phyloP scores from a whole-genome alignment of 2,888 invertebrate genomes.

The Branchellion lobata region DNA sequence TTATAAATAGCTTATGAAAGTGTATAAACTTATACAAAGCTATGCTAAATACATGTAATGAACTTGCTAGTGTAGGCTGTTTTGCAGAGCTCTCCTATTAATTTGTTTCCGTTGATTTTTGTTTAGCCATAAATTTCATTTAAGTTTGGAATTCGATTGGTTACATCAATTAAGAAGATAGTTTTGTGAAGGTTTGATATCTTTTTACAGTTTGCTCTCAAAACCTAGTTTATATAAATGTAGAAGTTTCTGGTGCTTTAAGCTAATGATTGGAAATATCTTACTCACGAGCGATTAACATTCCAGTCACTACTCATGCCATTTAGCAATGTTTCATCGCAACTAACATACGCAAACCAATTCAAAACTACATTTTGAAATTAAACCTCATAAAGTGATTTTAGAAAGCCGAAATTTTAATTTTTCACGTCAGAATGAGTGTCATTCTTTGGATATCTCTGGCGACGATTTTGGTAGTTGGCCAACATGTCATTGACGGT shows the following conservation, averaged over 20 bases:
- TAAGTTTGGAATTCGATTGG: background rate
- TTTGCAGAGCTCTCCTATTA: background rate
- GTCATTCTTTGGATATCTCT: background rate
- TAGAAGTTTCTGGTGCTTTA: too few relatives aligned
- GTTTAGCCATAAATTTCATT: background rate
- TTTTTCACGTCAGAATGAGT: background rate
- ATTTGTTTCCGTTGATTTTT: background rate
- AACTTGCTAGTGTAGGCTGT: conserved; percentile 17
- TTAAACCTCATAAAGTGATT: too few relatives aligned
- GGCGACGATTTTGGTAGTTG: background rate
- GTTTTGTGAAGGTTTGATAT: background rate
- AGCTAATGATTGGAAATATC: too few relatives aligned
- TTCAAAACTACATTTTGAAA: too few relatives aligned
- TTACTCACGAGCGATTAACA: too few relatives aligned
- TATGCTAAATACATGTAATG: background rate
- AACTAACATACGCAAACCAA: too few relatives aligned
- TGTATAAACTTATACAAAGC: background rate
- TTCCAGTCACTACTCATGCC: too few relatives aligned
- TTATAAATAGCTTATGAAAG: background rate
- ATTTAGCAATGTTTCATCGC: too few relatives aligned
- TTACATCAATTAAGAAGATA: background rate
- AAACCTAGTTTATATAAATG: too few relatives aligned
- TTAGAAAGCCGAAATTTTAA: too few relatives aligned
- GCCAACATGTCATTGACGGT: too few relatives aligned
- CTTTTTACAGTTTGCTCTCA: background rate